Evolutionary conservation across 2,113 vertebrate genomes (phyloP).

Genomic region (Xyrauchen texanus): DNA sequence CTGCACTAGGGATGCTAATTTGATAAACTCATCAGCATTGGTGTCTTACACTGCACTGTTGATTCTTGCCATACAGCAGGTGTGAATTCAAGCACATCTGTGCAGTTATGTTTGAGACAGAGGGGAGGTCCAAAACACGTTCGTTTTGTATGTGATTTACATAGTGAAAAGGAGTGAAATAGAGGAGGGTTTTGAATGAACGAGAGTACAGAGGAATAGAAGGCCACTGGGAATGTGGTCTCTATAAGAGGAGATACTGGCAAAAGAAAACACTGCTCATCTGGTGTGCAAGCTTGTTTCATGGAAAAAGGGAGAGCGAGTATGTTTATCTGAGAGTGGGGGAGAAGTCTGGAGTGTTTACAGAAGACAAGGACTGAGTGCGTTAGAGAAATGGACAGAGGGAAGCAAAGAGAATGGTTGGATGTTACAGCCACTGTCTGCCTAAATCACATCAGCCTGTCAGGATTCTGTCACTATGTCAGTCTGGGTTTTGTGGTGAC

Average conservation of each 20-base stretch:
- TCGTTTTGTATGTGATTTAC: conserved; percentile 26
- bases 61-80: conserved; percentile 20
- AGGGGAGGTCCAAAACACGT: background rate
- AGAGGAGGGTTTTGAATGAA: conserved; percentile 8
- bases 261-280: conserved; percentile 44
- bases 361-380: conserved; percentile 42
- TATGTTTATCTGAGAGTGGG: conserved; percentile 53
- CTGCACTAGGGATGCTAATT: no score
- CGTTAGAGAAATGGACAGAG: background rate
- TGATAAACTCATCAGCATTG: no score
- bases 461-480: no score
- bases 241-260: conserved; percentile 13
- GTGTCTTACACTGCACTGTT: no score
- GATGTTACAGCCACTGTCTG: conserved; percentile 24
- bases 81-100: conserved; percentile 28
- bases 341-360: conserved; percentile 52
- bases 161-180: background rate
- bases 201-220: background rate
- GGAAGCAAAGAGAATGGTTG: conserved; percentile 30
- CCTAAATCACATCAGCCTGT: conserved; percentile 35
- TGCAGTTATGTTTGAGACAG: background rate
- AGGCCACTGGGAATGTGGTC: conserved; percentile 1
- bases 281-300: conserved; percentile 48
- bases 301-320: conserved; percentile 44
- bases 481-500: no score